These are phyloP conservation scores for Sisor rabdophorus DNA, from an alignment of 2,113 vertebrate genomes.

Conservation along the genomic window DNA sequence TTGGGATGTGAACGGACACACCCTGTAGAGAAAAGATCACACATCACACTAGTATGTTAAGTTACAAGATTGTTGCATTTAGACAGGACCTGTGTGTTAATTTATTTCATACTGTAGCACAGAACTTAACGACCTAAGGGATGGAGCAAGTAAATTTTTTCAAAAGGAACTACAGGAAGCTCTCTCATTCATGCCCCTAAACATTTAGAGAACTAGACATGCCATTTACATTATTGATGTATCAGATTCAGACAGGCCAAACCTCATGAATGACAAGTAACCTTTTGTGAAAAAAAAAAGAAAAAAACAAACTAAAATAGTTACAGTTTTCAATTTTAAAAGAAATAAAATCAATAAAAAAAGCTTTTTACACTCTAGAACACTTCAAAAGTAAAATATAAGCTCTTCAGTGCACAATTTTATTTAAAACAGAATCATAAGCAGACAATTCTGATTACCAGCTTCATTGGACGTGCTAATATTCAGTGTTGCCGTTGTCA, in stretches of 20 bases:
- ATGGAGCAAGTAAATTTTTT: background rate
- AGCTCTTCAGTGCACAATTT: background rate
- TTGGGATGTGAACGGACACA: slow-evolving; percentile 6
- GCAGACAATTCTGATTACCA: background rate
- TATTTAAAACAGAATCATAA: background rate
- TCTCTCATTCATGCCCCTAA: slow-evolving; percentile 10
- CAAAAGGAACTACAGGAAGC: slow-evolving; percentile 4
- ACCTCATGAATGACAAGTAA: slow-evolving; percentile 15
- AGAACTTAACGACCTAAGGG: background rate
- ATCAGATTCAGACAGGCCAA: slow-evolving; percentile 2
- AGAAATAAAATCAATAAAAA: too few relatives aligned
- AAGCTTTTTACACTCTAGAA: background rate
- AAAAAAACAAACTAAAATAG: background rate
- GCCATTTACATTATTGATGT: background rate
- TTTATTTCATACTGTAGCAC: background rate
- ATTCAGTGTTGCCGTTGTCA: too few relatives aligned
- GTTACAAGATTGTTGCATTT: slow-evolving; percentile 6
- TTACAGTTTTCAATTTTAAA: too few relatives aligned
- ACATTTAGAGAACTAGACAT: background rate
- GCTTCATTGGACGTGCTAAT: background rate
- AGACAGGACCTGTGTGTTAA: background rate
- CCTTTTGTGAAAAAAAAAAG: background rate
- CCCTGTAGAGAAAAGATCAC: slow-evolving; percentile 33
- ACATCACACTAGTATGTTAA: background rate
- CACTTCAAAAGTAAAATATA: background rate